phyloP scores from a whole-genome alignment of 2,888 invertebrate species.

The Aricia artaxerxes region DNA sequence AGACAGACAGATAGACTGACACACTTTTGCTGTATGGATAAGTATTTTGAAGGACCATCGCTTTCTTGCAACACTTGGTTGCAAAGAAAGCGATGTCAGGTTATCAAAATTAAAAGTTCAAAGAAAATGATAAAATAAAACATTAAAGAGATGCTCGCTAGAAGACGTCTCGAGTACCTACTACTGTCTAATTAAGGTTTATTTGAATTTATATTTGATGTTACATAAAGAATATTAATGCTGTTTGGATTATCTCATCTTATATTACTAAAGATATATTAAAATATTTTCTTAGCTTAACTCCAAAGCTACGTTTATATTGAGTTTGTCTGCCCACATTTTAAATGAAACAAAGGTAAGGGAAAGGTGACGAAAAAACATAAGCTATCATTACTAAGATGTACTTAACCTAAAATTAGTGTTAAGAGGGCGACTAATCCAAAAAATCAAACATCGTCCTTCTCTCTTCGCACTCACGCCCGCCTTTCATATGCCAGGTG shows the following conservation, averaged over 20 bases:
- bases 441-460: no score
- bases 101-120: not conserved
- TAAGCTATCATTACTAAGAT: no score
- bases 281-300: not conserved
- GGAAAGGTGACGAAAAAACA: no score
- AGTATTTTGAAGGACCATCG: not conserved
- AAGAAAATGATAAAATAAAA: not conserved
- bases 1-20: no score
- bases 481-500: no score
- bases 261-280: not conserved
- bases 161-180: not conserved
- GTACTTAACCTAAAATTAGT: no score
- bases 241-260: not conserved
- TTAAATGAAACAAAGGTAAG: no score
- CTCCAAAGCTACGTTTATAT: not conserved
- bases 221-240: not conserved
- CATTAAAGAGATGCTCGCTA: slow-evolving; percentile 8
- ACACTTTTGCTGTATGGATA: not conserved
- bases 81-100: not conserved
- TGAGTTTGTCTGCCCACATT: not conserved
- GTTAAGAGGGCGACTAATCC: no score
- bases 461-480: no score
- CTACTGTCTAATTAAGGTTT: slow-evolving; percentile 12
- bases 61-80: not conserved
- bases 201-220: slow-evolving; percentile 2